A percentile compares a stretch with the other conserved stretches of the same genome.
phyloP scores from a whole-genome alignment of 2,797 vertebrate genomes.

The Phoeniculus purpureus region DNA sequence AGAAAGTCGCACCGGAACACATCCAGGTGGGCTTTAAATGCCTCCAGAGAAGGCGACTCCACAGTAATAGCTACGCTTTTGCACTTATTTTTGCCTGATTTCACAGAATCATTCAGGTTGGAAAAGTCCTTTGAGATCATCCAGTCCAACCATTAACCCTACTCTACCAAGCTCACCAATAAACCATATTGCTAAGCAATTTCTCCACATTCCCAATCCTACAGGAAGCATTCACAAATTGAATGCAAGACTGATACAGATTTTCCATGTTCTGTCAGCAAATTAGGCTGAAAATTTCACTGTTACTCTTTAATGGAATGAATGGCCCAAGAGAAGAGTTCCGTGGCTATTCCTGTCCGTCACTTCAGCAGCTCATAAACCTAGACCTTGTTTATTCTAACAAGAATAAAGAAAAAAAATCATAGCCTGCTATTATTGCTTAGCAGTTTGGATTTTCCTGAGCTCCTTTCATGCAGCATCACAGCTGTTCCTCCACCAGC shows the following conservation, averaged over 20 bases:
- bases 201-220: not conserved
- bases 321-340: not conserved
- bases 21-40: too few species aligned
- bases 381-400: not conserved
- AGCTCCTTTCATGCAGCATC: not conserved
- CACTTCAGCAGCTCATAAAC: not conserved
- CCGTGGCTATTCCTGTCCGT: not conserved
- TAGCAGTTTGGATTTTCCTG: not conserved
- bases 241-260: not conserved
- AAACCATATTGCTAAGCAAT: too few species aligned
- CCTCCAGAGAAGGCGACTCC: too few species aligned
- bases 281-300: not conserved
- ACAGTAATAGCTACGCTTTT: not conserved
- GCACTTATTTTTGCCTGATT: not conserved
- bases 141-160: too few species aligned
- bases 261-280: not conserved
- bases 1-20: too few species aligned
- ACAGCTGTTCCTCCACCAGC: slow-evolving; percentile 46
- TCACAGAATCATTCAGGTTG: too few species aligned
- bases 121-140: too few species aligned
- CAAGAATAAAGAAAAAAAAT: too few species aligned
- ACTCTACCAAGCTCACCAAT: too few species aligned
- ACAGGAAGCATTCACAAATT: not conserved
- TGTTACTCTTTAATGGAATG: not conserved
- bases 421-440: not conserved